phyloP scores from a whole-genome alignment of 1,140 invertebrate genomes.

The Drosophila parvula region DNA sequence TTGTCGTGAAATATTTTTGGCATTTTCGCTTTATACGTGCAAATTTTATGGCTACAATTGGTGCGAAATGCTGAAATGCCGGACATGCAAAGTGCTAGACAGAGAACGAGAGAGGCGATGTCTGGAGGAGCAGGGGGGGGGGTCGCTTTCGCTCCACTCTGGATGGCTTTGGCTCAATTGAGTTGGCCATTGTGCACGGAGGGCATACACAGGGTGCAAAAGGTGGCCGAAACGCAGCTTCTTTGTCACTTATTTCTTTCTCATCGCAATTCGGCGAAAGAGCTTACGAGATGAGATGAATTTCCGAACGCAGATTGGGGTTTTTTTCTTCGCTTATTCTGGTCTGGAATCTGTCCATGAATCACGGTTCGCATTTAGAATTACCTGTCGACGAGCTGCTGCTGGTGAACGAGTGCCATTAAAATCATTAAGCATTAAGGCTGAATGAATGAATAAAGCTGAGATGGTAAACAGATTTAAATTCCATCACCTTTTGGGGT shows the following conservation, averaged over 20 bases:
- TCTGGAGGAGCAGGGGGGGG: slow-evolving; percentile 34
- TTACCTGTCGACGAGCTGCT: slow-evolving; percentile 30
- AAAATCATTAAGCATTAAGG: slow-evolving; percentile 45
- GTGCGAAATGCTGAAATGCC: slow-evolving; percentile 74
- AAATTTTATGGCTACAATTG: slow-evolving; percentile 82
- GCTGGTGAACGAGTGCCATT: slow-evolving; percentile 20
- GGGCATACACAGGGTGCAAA: slow-evolving; percentile 48
- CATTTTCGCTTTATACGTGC: slow-evolving; percentile 78
- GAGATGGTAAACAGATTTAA: slow-evolving; percentile 12
- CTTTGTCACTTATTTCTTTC: slow-evolving; percentile 34
- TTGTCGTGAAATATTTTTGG: slow-evolving; percentile 80
- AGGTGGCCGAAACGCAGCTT: slow-evolving; percentile 15
- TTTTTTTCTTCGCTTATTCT: slow-evolving; percentile 14
- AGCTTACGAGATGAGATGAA: slow-evolving; percentile 19
- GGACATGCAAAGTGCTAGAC: slow-evolving; percentile 65
- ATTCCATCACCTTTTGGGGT: slow-evolving; percentile 15
- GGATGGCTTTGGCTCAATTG: slow-evolving; percentile 39
- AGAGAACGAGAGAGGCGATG: slow-evolving; percentile 16
- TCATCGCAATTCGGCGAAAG: slow-evolving; percentile 11
- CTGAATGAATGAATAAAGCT: slow-evolving; percentile 4
- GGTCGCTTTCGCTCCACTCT: slow-evolving; percentile 29
- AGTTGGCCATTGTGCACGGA: slow-evolving; percentile 29
- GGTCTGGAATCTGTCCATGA: slow-evolving; percentile 10
- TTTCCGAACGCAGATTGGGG: slow-evolving; percentile 36
- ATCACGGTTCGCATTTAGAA: slow-evolving; percentile 45